Conservation (phyloP, 2,797 vertebrate genomes). For the Gambelia wislizenii region DNA sequence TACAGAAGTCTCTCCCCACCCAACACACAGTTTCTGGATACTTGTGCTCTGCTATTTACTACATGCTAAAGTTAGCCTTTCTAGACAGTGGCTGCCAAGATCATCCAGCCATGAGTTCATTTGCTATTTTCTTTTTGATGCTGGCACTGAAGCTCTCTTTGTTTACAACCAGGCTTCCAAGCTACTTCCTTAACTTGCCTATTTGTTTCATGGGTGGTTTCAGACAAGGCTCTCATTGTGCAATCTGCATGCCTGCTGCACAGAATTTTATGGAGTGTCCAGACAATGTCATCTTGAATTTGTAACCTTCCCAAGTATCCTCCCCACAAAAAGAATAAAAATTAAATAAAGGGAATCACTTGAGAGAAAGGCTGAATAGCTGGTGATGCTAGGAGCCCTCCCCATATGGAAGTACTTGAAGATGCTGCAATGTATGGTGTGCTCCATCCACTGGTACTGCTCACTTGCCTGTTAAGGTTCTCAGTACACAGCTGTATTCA, state of each 20-base stretch:
- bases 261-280: not conserved
- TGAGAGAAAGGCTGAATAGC: not conserved
- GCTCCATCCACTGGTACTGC: not conserved
- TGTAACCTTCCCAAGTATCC: not conserved
- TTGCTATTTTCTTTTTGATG: slow-evolving; percentile 17
- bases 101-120: slow-evolving; percentile 28
- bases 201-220: not conserved
- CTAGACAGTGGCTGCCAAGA: not conserved
- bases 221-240: not conserved
- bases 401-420: not conserved
- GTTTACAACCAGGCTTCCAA: slow-evolving; percentile 13
- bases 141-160: not conserved
- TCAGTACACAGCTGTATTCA: not conserved
- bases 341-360: not conserved
- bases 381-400: not conserved
- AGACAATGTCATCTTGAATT: not conserved
- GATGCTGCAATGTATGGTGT: not conserved
- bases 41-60: slow-evolving; percentile 26
- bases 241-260: not conserved
- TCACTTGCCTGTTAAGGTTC: not conserved
- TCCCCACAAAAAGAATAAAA: not conserved
- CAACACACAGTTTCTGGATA: not conserved
- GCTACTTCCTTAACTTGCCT: not conserved
- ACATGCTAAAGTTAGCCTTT: slow-evolving; percentile 24
- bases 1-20: not conserved